Evolutionary conservation across 2,797 vertebrate species (phyloP).

Genomic region (Cyprinodon diabolis): DNA sequence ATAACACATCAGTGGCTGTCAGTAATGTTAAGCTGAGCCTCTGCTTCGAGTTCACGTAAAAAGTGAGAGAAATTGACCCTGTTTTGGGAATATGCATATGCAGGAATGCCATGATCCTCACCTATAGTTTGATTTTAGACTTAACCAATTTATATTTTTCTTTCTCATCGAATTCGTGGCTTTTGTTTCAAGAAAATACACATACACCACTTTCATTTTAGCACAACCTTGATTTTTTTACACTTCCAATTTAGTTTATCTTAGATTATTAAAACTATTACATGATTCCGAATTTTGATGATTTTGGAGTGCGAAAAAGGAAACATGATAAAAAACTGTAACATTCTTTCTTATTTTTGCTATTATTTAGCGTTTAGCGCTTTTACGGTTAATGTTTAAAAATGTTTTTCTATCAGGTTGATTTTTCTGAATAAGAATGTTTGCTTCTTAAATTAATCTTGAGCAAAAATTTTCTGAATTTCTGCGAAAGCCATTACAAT

Average conservation of each 20-base stretch:
- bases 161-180: slow-evolving; percentile 28
- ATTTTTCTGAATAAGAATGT: slow-evolving; percentile 33
- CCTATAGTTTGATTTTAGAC: slow-evolving; percentile 38
- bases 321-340: neutral
- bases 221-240: neutral
- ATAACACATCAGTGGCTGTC: slow-evolving; percentile 70
- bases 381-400: neutral
- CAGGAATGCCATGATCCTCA: slow-evolving; percentile 30
- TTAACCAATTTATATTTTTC: neutral
- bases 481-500: slow-evolving; percentile 41
- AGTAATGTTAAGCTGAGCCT: slow-evolving; percentile 65
- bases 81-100: slow-evolving; percentile 34
- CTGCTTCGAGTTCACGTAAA: slow-evolving; percentile 48
- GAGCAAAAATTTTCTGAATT: slow-evolving; percentile 25
- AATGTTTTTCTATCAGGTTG: slow-evolving; percentile 11
- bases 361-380: neutral
- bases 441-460: neutral
- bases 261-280: slow-evolving; percentile 1
- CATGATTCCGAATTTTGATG: neutral
- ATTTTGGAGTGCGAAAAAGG: neutral
- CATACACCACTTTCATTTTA: slow-evolving; percentile 10
- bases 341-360: neutral
- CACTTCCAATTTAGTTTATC: neutral
- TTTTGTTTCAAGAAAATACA: slow-evolving; percentile 20
- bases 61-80: slow-evolving; percentile 37